Base-by-base conservation (phyloP, 2,113 vertebrate species). In the Callospermophilus lateralis region DNA sequence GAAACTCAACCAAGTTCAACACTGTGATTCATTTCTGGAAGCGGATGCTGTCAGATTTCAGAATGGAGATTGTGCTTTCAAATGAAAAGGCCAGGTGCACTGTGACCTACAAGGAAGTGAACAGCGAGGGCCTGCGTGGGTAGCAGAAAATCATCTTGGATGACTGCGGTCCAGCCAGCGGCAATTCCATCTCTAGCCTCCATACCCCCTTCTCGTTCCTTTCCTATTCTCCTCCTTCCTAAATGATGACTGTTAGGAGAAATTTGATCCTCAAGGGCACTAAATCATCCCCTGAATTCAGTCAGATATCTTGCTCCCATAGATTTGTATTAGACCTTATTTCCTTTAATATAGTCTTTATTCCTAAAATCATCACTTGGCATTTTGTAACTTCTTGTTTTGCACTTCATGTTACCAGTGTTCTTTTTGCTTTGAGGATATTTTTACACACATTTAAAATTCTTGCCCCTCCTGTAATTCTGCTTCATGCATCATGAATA, bases 41-140 rank as follows among this genome's bases (percentile, higher is more conserved):
- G 39, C 26, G 12, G 53, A 90, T 1, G 16, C 19, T 30, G 51
- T 90, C 22, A 5, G 22, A 51, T 93, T 87, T 84, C 51, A 63
- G 39, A 90, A 70, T 45, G 53, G 65, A 90, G 70, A 80, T 11
- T 87, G 30, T 24, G 37, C 37, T 84, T 87, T 90, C 73, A 96
- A 32, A 79, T 15, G 78, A 8, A 16, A 53, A 11, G 13, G 30
- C n/a, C 22, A 42, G 10, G 30, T 63, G 24, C 8, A 20, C 80
- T 74, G 37, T 93, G 55, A 42, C 58, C 79, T 86, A n/a, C 4
- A 22, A 32, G 72, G 34, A 93, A 68, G 24, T 87, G 58, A 63
- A 87, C 55, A 34, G 12, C 39, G 16, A 83, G n/a, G 19, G 11
- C 34, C 8, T 61, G 4, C 70, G 8, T 7, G 26, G 32, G 30